Base-by-base conservation (phyloP, 2,888 invertebrate species). In the Caenorhabditis wallacei region DNA sequence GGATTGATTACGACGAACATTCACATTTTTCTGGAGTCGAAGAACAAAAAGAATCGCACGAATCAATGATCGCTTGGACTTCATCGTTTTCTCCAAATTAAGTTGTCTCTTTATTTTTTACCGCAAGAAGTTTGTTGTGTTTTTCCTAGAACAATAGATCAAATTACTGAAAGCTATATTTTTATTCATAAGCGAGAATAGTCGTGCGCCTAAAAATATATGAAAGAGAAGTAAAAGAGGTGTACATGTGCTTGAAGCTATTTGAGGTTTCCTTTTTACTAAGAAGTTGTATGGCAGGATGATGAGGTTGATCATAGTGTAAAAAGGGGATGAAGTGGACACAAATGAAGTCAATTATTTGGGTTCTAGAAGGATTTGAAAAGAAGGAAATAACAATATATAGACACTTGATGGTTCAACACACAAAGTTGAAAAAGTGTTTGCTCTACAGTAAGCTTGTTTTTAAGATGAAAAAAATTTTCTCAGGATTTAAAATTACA, bases 41-140 rank as follows among this genome's bases (percentile, higher is more conserved):
- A 90, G 88, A 40, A 90, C 87, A 70, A 90, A 90, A 26, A 90
- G 87, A 70, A 90, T 89, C 11, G 89, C 90, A 22, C 90, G 87
- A 59, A 89, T 86, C 54, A 89, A 69, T 1, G 88, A 85, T 18
- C 89, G 84, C 51, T 84, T 84, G 3, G 88, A 88, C 75, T 89
- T 88, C 89, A 88, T 88, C 7, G n/a, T 43, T 43, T 43, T 2
- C 2, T 2, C n/a, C 46, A 48, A 40, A 40, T 40, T 40, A 13
- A 40, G 40, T 40, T 10, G 10, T 40, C 40, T 40, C n/a, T n/a
- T n/a, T n/a, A n/a, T n/a, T 40, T 35, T 40, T 53, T 40, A 4
- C 53, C 18, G 13, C 10, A 18, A 59, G 11, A 63, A 46, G 30
- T 43, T 22, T n/a, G n/a, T 35, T 26, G 10, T 22, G 61, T 30